Percentiles rank a stretch among this genome's conserved stretches.
Evolutionary conservation across 2,888 invertebrate species (phyloP).

Genomic region (Synergus umbraculus): DNA sequence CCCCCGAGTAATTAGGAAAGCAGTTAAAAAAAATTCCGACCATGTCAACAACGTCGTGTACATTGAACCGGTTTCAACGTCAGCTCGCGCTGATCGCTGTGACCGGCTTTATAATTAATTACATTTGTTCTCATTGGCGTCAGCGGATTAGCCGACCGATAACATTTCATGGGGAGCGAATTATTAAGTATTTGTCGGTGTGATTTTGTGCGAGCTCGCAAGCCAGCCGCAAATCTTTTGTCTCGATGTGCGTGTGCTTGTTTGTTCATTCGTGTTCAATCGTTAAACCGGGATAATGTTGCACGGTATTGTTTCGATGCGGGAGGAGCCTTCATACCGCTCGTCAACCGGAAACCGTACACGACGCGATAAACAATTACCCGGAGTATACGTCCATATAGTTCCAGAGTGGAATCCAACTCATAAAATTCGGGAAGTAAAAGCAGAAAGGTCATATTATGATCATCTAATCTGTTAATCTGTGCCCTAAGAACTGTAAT

Average conservation of each 20-base stretch:
- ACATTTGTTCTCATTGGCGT: constrained; percentile 48
- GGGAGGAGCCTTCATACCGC: constrained; percentile 62
- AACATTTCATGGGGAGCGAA: constrained; percentile 50
- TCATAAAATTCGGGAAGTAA: not conserved
- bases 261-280: constrained; percentile 60
- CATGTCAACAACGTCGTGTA: constrained; percentile 22
- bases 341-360: constrained; percentile 67
- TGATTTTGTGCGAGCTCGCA: constrained; percentile 43
- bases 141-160: constrained; percentile 52
- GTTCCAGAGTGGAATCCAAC: not conserved
- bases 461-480: too few relatives aligned
- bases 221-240: constrained; percentile 47
- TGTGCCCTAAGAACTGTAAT: too few relatives aligned
- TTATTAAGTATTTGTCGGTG: constrained; percentile 55
- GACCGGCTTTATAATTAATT: constrained; percentile 53
- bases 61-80: constrained; percentile 9
- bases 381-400: not conserved
- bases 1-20: constrained; percentile 19
- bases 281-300: constrained; percentile 64
- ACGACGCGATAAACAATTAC: constrained; percentile 64
- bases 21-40: not conserved
- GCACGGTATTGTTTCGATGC: constrained; percentile 63
- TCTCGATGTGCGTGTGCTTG: constrained; percentile 44
- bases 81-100: constrained; percentile 25
- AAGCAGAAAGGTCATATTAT: not conserved